Base-by-base conservation (phyloP, 2,113 vertebrate species). In the Cynoglossus semilaevis region DNA sequence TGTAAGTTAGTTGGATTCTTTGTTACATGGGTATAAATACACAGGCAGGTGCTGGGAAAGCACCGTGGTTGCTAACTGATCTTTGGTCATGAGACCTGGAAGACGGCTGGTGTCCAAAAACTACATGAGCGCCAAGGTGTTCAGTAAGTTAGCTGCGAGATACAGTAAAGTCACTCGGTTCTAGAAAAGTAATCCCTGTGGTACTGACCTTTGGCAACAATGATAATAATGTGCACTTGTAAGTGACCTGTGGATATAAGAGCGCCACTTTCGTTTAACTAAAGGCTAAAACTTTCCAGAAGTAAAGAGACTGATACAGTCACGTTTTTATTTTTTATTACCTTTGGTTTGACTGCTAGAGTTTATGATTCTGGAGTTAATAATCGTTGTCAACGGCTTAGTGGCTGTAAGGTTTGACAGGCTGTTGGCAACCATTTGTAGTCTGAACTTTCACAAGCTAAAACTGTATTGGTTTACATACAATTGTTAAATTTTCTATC, bases 21-120 rank as follows among this genome's bases (percentile, higher is more conserved):
- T 57, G 57, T 75, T 83, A 58, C 47, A 56, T 62, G 59, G 67
- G 70, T 90, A 88, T 81, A 88, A 90, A 89, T 91, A 90, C 65
- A 76, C 58, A 18, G 81, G 50, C 85, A 87, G 74, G 80, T 82
- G 84, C 70, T 74, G 83, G 88, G 84, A 91, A 90, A 87, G 86
- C 69, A 86, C 89, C 89, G 55, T 17, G 48, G 81, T 52, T 51
- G 72, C 65, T 75, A 87, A 78, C 58, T 82, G 87, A 80, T 86
- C 83, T 79, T 62, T 76, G 64, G 66, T 89, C 80, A 83, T 90
- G 69, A 81, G 79, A 74, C 50, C 60, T 85, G 68, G 79, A 83
- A 88, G 85, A 81, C 70, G 76, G 67, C 63, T 79, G 72, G 76
- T 52, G 9, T 16, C 16, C 53, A 68, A 69, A 71, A 51, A 67